These are phyloP conservation scores for Xylota sylvarum DNA, from an alignment of 2,888 invertebrate genomes.

Conservation along the genomic window DNA sequence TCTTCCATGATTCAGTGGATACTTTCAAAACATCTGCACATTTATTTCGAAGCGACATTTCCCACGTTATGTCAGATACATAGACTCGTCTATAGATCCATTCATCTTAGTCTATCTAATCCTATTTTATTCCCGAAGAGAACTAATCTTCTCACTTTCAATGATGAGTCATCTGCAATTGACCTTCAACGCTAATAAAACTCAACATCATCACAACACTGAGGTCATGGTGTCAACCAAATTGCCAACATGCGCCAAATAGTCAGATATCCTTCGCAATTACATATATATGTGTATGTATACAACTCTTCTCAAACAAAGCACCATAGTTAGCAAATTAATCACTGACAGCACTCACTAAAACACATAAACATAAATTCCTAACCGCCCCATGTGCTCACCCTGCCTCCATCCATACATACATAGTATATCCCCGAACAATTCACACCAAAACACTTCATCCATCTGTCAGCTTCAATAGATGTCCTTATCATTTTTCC, in stretches of 20 bases:
- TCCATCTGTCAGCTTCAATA: constrained; percentile 68
- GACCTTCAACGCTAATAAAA: constrained; percentile 15
- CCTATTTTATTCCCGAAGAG: background rate
- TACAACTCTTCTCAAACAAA: constrained; percentile 12
- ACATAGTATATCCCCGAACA: constrained; percentile 23
- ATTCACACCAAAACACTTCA: constrained; percentile 55
- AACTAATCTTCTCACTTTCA: background rate
- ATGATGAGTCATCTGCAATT: background rate
- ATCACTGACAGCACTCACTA: constrained; percentile 52
- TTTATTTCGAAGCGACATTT: no score
- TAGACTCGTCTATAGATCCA: background rate
- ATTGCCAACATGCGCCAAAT: constrained; percentile 18
- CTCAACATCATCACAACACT: background rate
- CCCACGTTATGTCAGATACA: no score
- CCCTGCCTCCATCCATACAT: background rate
- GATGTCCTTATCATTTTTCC: constrained; percentile 63
- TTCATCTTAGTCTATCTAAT: background rate
- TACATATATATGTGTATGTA: background rate
- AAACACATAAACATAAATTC: constrained; percentile 26
- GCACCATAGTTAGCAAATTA: constrained; percentile 31
- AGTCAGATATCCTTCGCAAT: constrained; percentile 23
- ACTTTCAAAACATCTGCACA: no score
- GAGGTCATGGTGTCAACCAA: constrained; percentile 26
- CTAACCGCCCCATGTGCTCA: background rate
- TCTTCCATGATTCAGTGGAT: no score